Conservation (phyloP, 2,888 invertebrate genomes). For the Cistogaster globosa region DNA sequence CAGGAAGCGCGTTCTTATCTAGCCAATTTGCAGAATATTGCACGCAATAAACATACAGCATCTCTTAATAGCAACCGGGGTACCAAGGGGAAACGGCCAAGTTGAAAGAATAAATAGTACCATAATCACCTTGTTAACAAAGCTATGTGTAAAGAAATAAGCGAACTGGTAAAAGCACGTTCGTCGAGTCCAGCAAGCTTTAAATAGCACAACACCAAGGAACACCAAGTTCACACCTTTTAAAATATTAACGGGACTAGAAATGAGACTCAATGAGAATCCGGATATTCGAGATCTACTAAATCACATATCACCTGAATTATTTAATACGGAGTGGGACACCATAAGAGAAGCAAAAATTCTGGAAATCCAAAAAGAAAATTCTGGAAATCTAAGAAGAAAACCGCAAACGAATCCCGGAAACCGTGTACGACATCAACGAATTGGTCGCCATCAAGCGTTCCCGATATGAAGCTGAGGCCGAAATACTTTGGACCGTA, state of each 20-base stretch:
- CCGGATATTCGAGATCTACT: neutral
- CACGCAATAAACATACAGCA: too few species aligned
- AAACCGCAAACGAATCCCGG: neutral
- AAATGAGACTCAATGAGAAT: too few species aligned
- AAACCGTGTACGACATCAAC: too few species aligned
- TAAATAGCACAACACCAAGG: neutral
- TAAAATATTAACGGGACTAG: neutral
- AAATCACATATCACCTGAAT: neutral
- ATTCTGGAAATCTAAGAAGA: neutral
- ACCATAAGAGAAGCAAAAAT: neutral
- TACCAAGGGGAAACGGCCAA: too few species aligned
- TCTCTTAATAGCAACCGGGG: too few species aligned
- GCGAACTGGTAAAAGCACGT: neutral
- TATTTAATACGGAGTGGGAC: neutral
- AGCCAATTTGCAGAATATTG: too few species aligned
- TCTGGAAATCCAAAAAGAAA: neutral
- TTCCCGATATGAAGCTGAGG: neutral
- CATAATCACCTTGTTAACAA: neutral
- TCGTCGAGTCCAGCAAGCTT: neutral
- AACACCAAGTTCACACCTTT: neutral
- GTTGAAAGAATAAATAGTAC: too few species aligned
- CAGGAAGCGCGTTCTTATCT: too few species aligned
- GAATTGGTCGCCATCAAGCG: neutral
- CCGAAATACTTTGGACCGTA: neutral
- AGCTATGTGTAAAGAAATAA: neutral